Percentiles rank a stretch among this genome's conserved stretches.
These are phyloP conservation scores for Vulpes vulpes DNA, from an alignment of 2,113 vertebrate genomes.

Conservation along the genomic window DNA sequence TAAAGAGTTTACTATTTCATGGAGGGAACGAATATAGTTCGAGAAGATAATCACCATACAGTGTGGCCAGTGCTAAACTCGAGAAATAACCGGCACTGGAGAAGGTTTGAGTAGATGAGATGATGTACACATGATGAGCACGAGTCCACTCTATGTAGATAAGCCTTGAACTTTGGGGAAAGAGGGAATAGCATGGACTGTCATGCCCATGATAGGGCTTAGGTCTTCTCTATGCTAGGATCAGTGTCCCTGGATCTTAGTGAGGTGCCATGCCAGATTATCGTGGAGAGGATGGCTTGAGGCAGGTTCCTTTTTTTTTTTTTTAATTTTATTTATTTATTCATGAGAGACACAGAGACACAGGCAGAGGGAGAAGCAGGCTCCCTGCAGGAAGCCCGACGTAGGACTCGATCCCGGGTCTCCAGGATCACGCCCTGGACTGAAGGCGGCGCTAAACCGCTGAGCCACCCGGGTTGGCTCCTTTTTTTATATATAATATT, in stretches of 20 bases:
- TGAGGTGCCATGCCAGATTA: not conserved
- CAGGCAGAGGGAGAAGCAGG: not conserved
- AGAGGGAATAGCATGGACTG: not conserved
- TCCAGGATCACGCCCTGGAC: not conserved
- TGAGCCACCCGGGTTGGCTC: not conserved
- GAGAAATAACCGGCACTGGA: not conserved
- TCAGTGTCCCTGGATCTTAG: not conserved
- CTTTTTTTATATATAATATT: too few species aligned
- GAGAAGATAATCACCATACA: not conserved
- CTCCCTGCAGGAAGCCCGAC: not conserved
- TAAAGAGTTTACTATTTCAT: not conserved
- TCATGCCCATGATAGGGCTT: too few species aligned
- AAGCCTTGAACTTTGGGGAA: not conserved
- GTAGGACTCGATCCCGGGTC: not conserved
- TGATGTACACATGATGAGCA: accelerated
- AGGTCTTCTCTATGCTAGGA: not conserved
- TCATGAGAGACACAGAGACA: not conserved
- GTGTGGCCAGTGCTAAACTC: not conserved
- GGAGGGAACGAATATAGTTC: accelerated
- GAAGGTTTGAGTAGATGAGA: not conserved
- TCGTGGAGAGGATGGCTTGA: not conserved
- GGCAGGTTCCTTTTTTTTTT: not conserved
- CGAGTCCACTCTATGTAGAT: not conserved
- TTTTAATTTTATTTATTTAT: not conserved
- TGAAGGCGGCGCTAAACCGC: not conserved